phyloP scores from a whole-genome alignment of 1,140 invertebrate genomes.

The Microplitis demolitor region DNA sequence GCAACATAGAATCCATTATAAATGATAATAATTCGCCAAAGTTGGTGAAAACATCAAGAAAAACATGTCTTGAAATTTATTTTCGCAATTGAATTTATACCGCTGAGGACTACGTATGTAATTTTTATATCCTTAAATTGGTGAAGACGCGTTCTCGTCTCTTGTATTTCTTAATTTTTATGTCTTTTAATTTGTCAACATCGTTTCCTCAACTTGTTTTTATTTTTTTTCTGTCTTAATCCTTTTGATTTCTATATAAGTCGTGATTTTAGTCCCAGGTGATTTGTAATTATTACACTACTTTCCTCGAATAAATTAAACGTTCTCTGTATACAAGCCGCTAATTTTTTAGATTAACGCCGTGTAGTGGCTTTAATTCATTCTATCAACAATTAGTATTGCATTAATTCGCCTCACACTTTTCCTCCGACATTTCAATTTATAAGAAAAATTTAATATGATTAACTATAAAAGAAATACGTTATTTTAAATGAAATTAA shows the following conservation, averaged over 20 bases:
- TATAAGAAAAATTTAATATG: too few relatives aligned
- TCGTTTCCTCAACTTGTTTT: not conserved
- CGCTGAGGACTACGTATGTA: not conserved
- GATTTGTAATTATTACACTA: too few relatives aligned
- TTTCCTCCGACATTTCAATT: too few relatives aligned
- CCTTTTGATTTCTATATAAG: not conserved
- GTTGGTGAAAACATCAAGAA: conserved; percentile 31
- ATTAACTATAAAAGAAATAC: too few relatives aligned
- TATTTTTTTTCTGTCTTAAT: not conserved
- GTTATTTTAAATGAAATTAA: too few relatives aligned
- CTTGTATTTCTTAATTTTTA: not conserved
- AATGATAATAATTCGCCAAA: conserved; percentile 32
- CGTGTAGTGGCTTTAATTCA: too few relatives aligned
- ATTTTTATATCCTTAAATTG: conserved; percentile 14
- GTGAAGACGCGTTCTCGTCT: conserved; percentile 16
- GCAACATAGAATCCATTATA: conserved; percentile 35
- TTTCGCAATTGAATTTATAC: conserved; percentile 22
- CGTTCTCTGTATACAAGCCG: too few relatives aligned
- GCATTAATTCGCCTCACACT: too few relatives aligned
- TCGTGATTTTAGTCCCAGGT: not conserved
- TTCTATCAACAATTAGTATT: too few relatives aligned
- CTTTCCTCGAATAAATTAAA: too few relatives aligned
- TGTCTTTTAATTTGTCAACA: not conserved
- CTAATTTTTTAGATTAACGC: too few relatives aligned
- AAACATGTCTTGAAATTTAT: conserved; percentile 16